Evolutionary conservation across 2,888 invertebrate genomes (phyloP).

Genomic region (Vesta saturnalis): DNA sequence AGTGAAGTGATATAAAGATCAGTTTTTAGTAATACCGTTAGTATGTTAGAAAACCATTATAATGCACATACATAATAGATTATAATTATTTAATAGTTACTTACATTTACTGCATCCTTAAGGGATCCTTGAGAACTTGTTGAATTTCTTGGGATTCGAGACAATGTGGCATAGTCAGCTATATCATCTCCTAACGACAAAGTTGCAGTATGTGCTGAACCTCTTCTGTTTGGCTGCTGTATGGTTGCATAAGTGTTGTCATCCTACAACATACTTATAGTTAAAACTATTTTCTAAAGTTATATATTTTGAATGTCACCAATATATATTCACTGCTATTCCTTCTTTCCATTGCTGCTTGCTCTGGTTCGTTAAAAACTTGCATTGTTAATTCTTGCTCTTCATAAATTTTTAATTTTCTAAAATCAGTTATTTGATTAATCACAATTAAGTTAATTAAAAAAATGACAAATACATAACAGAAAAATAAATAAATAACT

Average conservation of each 20-base stretch:
- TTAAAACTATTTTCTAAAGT: not conserved
- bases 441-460: conserved; percentile 39
- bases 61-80: too few species aligned
- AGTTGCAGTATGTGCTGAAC: conserved; percentile 61
- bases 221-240: conserved; percentile 69
- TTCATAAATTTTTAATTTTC: conserved; percentile 87
- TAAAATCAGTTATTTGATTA: conserved; percentile 52
- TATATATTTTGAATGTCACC: conserved; percentile 51
- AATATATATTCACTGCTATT: conserved; percentile 65
- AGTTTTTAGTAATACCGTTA: too few species aligned
- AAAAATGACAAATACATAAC: too few species aligned
- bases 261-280: conserved; percentile 59
- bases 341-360: conserved; percentile 61
- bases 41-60: too few species aligned
- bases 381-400: conserved; percentile 95
- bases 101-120: conserved; percentile 66
- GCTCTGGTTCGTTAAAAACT: conserved; percentile 83
- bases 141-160: conserved; percentile 59
- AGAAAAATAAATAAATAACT: too few species aligned
- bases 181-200: conserved; percentile 64
- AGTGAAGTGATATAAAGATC: too few species aligned
- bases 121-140: conserved; percentile 65
- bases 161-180: conserved; percentile 74
- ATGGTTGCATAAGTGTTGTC: conserved; percentile 87
- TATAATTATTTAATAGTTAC: conserved; percentile 40